Conservation (phyloP, 2,888 invertebrate genomes). For the Polymixis flavicincta region DNA sequence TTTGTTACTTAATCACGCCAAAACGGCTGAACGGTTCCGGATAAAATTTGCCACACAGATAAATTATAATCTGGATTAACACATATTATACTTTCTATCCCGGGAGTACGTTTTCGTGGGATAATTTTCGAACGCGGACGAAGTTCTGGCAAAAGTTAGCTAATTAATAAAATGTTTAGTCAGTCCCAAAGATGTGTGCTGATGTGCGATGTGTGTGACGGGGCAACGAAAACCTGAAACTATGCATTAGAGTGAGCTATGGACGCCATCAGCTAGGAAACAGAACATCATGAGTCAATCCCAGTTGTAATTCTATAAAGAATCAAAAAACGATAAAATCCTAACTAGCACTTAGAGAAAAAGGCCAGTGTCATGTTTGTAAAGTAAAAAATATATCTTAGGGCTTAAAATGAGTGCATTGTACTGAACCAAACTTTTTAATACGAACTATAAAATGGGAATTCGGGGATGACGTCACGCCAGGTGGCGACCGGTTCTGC, state of each 20-base stretch:
- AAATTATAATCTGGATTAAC: no score
- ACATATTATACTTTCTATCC: no score
- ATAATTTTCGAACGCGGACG: no score
- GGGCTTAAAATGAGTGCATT: background rate
- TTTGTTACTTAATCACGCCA: no score
- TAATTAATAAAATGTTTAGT: background rate
- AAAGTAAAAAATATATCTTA: background rate
- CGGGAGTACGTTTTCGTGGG: no score
- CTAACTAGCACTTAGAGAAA: no score
- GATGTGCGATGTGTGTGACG: no score
- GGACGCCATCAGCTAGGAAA: background rate
- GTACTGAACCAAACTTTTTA: conserved; percentile 1
- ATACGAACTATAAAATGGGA: conserved; percentile 14
- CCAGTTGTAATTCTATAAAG: no score
- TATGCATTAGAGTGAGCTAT: background rate
- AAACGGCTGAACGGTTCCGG: no score
- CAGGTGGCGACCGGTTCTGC: conserved; percentile 57
- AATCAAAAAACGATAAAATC: background rate
- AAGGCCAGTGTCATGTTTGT: no score
- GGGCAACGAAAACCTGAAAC: background rate
- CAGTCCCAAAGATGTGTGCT: background rate
- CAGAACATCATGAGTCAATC: background rate
- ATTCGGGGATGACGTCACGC: conserved; percentile 59
- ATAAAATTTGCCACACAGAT: no score
- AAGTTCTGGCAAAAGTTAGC: no score